Conservation (phyloP, 2,797 vertebrate genomes). For the Acropternis orthonyx region DNA sequence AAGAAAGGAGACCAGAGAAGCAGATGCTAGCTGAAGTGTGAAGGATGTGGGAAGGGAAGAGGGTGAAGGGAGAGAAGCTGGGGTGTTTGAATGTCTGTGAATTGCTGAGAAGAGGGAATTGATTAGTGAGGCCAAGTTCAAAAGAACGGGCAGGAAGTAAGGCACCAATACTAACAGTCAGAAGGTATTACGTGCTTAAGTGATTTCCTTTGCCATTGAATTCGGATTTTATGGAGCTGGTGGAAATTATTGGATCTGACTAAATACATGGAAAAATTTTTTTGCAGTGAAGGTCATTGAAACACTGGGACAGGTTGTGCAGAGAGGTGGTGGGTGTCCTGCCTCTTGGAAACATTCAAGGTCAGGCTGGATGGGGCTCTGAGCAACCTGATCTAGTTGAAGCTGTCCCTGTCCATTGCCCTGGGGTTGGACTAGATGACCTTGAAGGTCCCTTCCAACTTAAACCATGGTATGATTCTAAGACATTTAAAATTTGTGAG, state of each 20-base stretch:
- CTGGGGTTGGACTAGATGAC: not conserved
- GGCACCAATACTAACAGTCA: not conserved
- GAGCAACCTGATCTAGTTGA: not conserved
- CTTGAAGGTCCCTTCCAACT: not conserved
- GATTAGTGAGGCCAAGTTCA: not conserved
- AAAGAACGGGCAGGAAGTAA: not conserved
- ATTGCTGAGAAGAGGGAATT: not conserved
- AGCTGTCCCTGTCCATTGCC: not conserved
- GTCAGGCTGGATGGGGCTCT: not conserved
- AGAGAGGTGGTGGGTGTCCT: not conserved
- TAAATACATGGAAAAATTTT: not conserved
- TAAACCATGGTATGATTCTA: not conserved
- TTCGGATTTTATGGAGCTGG: not conserved
- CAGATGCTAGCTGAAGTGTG: not conserved
- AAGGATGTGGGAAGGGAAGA: not conserved
- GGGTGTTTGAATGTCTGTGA: not conserved
- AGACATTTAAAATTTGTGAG: not conserved
- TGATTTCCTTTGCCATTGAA: not conserved
- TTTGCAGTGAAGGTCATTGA: not conserved
- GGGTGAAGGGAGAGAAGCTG: not conserved
- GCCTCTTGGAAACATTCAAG: fast-evolving
- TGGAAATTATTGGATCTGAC: not conserved
- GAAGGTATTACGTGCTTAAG: not conserved
- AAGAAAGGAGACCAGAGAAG: not conserved
- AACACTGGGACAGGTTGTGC: not conserved